These are phyloP conservation scores for Capromys pilorides DNA, from an alignment of 2,797 vertebrate genomes.

Conservation along the genomic window DNA sequence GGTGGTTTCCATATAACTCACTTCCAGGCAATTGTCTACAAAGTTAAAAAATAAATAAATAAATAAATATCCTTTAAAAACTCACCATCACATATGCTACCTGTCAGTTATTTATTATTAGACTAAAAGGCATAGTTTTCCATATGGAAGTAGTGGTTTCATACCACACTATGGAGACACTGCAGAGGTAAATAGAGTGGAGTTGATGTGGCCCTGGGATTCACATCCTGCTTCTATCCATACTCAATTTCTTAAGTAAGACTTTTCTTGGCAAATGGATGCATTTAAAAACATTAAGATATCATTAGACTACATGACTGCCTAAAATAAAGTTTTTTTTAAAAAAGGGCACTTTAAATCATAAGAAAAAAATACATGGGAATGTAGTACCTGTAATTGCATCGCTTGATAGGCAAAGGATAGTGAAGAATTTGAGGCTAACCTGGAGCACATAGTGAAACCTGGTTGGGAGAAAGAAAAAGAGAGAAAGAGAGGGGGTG, in stretches of 20 bases:
- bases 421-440: background rate
- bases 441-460: background rate
- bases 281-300: background rate
- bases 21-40: background rate
- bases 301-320: background rate
- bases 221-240: background rate
- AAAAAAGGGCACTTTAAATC: background rate
- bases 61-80: background rate
- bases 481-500: too few relatives aligned
- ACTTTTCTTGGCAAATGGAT: background rate
- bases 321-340: background rate
- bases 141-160: background rate
- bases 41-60: background rate
- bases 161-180: background rate
- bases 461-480: background rate
- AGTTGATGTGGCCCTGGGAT: background rate
- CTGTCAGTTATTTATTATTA: background rate
- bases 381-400: background rate
- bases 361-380: background rate
- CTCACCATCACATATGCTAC: background rate
- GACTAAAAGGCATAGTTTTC: background rate
- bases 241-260: background rate
- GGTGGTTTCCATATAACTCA: background rate
- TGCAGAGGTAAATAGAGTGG: background rate
- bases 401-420: background rate